phyloP scores from a whole-genome alignment of 1,140 invertebrate genomes.

The Drosophila arizonae region DNA sequence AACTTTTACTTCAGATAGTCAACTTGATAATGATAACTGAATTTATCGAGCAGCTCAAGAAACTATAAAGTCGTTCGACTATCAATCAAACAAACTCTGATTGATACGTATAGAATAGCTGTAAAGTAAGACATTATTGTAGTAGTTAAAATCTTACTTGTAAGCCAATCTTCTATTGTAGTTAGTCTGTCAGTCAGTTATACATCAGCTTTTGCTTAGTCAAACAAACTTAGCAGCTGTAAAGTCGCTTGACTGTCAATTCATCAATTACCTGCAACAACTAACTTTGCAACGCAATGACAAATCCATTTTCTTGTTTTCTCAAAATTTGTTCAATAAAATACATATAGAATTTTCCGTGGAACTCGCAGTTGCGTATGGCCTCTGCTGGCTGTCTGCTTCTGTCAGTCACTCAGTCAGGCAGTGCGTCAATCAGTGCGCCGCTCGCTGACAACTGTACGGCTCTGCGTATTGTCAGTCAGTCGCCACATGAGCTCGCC shows the following conservation, averaged over 20 bases:
- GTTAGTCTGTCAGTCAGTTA: too few relatives aligned
- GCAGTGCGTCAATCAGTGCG: conserved; percentile 47
- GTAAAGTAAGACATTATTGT: too few relatives aligned
- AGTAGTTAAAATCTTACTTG: too few relatives aligned
- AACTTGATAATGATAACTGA: too few relatives aligned
- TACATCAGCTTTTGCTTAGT: too few relatives aligned
- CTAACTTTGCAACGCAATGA: conserved; percentile 46
- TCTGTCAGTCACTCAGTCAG: conserved; percentile 33
- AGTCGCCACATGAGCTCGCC: conserved; percentile 16
- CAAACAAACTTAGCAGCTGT: not conserved
- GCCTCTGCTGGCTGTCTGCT: conserved; percentile 13
- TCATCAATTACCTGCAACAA: conserved; percentile 45
- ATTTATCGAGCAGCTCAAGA: too few relatives aligned
- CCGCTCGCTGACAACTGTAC: conserved; percentile 36
- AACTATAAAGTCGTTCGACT: too few relatives aligned
- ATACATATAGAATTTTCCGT: conserved; percentile 13
- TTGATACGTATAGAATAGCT: too few relatives aligned
- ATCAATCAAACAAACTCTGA: too few relatives aligned
- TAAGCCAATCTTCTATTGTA: too few relatives aligned
- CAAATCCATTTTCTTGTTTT: conserved; percentile 40
- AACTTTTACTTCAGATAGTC: too few relatives aligned
- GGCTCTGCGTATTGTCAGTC: conserved; percentile 16
- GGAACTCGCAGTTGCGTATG: conserved; percentile 39
- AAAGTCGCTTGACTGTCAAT: conserved; percentile 38
- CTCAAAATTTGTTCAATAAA: conserved; percentile 49